Percentiles rank a stretch among this genome's conserved stretches.
Conservation (phyloP, 2,797 vertebrate genomes). For the Alca torda region DNA sequence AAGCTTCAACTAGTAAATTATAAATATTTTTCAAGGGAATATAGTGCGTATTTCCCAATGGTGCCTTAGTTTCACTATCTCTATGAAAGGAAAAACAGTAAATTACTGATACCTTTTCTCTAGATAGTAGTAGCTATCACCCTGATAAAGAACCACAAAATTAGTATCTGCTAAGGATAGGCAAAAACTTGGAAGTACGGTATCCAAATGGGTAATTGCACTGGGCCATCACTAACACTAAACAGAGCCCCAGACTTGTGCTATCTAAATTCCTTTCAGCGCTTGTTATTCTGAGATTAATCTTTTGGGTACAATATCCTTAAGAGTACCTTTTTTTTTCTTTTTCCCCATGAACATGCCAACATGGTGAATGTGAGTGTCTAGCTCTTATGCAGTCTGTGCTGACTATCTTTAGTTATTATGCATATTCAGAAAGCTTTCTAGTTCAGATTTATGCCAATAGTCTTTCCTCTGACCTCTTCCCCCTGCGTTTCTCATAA, state of each 20-base stretch:
- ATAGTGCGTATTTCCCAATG: background rate
- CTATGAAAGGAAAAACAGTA: background rate
- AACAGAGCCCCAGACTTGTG: background rate
- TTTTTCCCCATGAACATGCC: background rate
- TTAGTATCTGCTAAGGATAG: background rate
- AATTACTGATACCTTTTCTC: background rate
- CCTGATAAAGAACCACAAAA: background rate
- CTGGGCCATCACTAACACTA: background rate
- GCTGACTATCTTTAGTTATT: background rate
- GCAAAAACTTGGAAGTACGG: background rate
- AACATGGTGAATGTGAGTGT: background rate
- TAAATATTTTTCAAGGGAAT: slow-evolving; percentile 14
- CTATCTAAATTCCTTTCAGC: background rate
- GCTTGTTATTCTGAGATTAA: background rate
- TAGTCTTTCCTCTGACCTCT: background rate
- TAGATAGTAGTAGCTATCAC: background rate
- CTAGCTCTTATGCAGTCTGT: background rate
- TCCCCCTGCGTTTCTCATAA: background rate
- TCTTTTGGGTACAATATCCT: background rate
- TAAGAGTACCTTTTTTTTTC: background rate
- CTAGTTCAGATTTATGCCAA: background rate
- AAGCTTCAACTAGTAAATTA: background rate
- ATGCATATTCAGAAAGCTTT: background rate
- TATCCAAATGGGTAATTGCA: background rate
- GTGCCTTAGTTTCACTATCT: background rate